Conservation (phyloP, 2,113 vertebrate genomes). For the Campylorhamphus procurvoides region DNA sequence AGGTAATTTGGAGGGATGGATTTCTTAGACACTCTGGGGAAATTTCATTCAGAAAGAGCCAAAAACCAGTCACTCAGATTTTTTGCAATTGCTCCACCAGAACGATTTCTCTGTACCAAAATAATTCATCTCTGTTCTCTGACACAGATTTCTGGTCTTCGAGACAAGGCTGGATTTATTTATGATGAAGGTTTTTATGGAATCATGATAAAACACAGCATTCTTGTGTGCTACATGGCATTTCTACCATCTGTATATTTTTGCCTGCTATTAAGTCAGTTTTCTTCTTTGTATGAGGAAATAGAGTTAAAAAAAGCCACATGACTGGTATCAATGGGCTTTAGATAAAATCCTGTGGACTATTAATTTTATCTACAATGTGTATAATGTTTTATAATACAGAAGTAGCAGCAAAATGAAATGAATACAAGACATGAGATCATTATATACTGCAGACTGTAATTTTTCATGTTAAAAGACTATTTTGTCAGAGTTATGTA, state of each 20-base stretch:
- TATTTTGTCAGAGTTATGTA: slow-evolving; percentile 31
- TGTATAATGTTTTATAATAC: slow-evolving; percentile 22
- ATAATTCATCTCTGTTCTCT: neutral
- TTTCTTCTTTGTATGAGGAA: neutral
- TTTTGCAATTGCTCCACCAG: neutral
- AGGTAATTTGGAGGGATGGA: neutral
- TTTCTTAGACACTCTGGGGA: neutral
- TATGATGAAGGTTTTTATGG: neutral
- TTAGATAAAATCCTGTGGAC: neutral
- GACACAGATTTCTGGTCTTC: neutral
- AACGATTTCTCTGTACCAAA: neutral
- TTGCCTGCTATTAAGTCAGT: neutral
- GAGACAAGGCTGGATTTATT: neutral
- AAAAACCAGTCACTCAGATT: rapidly evolving
- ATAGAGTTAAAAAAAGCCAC: neutral
- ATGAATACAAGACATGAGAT: neutral
- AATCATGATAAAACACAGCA: neutral
- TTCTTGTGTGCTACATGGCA: neutral
- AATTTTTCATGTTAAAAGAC: slow-evolving; percentile 60
- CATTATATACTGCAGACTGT: slow-evolving; percentile 22
- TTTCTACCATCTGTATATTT: neutral
- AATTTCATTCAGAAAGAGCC: neutral
- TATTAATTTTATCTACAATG: slow-evolving; percentile 26
- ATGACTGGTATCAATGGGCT: neutral
- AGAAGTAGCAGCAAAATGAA: slow-evolving; percentile 34